Base-by-base conservation (phyloP, 2,797 vertebrate genomes). In the Cynopterus sphinx region DNA sequence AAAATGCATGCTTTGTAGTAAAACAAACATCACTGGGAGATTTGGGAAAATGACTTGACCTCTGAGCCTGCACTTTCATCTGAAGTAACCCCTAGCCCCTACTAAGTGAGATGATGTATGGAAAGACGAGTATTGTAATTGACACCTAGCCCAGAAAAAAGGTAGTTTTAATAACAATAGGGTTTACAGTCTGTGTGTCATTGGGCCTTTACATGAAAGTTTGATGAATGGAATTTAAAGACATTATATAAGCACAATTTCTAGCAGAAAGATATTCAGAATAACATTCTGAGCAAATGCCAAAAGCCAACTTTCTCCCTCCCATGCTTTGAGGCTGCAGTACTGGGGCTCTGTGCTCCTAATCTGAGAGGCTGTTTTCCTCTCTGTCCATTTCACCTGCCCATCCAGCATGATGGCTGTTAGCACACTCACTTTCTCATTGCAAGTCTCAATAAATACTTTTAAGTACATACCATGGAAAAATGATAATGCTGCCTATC, bases 401-500 rank as follows among this genome's bases (percentile, higher is more conserved):
- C 55, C 57, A 36, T 41, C 59, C 15, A n/a, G 39, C 28, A 46
- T 77, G 22, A 28, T 71, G 41, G 77, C 49, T 49, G 3, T 43
- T 55, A 53, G 28, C 46, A 33, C 16, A 53, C 26, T 71, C 13
- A 84, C 39, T 43, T 53, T 31, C 46, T 87, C 82, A 78, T 57
- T n/a, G 2, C 55, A 61, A 24, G 16, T 70, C 67, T 75, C 75
- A 85, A 7, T 33, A 73, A 78, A 49, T 49, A 59, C 28, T 89
- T 85, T 92, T 68, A 83, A 94, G 78, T 74, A 70, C 73, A 41
- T 22, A 6, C 8, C 43, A 51, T 24, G 10, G 84, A 81, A 33
- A 77, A 92, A 88, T 65, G 33, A 84, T 46, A 33, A 94, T 74
- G 77, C 57, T 43, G 3, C 75, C 46, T n/a, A n/a, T n/a, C n/a